These are phyloP conservation scores for Pseudobourletiella spinata DNA, from an alignment of 1,140 invertebrate species.

Conservation along the genomic window DNA sequence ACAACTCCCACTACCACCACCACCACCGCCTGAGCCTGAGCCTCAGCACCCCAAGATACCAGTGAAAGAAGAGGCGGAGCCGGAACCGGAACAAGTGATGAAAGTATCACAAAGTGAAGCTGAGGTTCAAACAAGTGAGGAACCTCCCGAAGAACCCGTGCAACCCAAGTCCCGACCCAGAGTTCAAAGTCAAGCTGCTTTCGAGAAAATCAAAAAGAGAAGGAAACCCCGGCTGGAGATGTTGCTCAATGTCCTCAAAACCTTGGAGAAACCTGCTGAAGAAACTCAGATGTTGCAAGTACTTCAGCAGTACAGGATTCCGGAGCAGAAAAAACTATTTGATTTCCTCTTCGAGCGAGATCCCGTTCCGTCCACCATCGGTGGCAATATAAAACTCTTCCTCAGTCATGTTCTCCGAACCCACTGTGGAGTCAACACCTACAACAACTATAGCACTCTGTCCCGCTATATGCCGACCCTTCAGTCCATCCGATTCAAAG, in stretches of 20 bases:
- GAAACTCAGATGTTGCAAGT: neutral
- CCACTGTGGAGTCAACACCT: neutral
- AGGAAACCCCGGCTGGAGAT: too few relatives aligned
- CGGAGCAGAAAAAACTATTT: neutral
- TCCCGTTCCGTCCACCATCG: neutral
- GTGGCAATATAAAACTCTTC: neutral
- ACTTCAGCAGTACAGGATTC: neutral
- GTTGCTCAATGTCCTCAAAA: neutral
- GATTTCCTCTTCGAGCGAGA: neutral
- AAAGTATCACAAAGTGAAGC: too few relatives aligned
- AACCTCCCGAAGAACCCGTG: too few relatives aligned
- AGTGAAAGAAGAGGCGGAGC: too few relatives aligned
- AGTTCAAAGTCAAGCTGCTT: neutral
- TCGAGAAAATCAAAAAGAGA: too few relatives aligned
- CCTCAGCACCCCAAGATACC: too few relatives aligned
- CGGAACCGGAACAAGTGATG: too few relatives aligned
- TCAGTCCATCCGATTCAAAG: neutral
- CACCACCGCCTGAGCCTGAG: too few relatives aligned
- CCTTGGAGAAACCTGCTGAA: neutral
- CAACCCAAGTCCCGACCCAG: neutral
- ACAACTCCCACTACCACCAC: too few relatives aligned
- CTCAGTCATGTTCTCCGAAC: neutral
- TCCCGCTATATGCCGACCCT: neutral
- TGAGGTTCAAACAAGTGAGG: neutral
- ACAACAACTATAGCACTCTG: neutral